Base-by-base conservation (phyloP, 2,888 invertebrate genomes). In the Latrodectus hesperus region DNA sequence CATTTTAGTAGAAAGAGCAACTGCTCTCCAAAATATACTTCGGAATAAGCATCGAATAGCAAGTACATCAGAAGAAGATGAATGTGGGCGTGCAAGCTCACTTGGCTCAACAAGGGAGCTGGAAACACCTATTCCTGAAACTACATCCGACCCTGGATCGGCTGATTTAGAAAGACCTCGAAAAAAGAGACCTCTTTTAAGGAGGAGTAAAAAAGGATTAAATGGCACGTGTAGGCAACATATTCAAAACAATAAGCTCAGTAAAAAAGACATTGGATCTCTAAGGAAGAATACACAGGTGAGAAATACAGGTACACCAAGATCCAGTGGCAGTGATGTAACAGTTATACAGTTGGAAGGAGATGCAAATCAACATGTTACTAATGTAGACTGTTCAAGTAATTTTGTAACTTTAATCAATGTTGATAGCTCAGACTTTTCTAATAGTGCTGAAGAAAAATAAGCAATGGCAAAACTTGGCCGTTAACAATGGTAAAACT, bases 401-500 rank as follows among this genome's bases (percentile, higher is more conserved):
- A 88, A 84, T 52, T 88, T 88, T 80, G 88, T 88, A 14, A 88
- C 88, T 17, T 74, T 88, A 16, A 84, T 88, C 11, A 88, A 84
- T 76, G 88, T 88, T 38, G 88, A 88, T 51, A 88, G 88, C 55
- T 88, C 88, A 26, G 88, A 88, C 26, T 88, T 84, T 38, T 88
- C 88, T 71, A 88, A 88, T 49, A 88, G 88, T 84, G 88, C 88
- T 60, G 88, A 88, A 76, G 88, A 88, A 72, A 88, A 88, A 52
- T 88, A 74, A 83, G 6, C 16, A 55, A 55, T 55, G 11, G 55
- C 55, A 22, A 22, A 22, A 22, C 22, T 22, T 22, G 22, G 22
- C 38, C 38, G 38, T 38, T 38, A 38, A 4, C 38, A 38, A 38
- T 38, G 38, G 38, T 38, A 38, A 38, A 38, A 38, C 6, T 38